Conservation (phyloP, 30 jellyfish, hydroid and myxozoan genomes). For the Hydractinia echinata region DNA sequence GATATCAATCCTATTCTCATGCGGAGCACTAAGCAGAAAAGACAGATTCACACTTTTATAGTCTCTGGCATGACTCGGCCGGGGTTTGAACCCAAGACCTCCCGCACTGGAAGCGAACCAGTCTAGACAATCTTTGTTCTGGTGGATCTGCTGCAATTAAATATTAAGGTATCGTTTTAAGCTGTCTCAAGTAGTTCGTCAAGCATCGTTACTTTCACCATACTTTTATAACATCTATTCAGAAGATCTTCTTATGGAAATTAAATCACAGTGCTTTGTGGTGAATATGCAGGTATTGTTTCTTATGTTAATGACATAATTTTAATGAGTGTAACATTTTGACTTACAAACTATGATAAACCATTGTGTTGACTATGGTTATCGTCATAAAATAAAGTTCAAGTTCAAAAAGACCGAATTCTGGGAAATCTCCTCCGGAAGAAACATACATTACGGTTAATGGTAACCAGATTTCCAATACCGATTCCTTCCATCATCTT, state of each 20-base stretch:
- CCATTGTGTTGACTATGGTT: background rate
- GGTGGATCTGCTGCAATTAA: background rate
- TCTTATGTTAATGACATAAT: background rate
- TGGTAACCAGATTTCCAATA: background rate
- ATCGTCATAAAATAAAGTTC: background rate
- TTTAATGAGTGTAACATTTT: background rate
- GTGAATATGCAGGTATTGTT: background rate
- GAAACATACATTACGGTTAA: background rate
- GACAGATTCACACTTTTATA: too few relatives aligned
- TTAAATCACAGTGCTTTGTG: background rate
- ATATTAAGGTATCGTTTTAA: background rate
- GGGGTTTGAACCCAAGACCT: too few relatives aligned
- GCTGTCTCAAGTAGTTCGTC: slow-evolving; percentile 6
- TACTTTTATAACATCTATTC: background rate
- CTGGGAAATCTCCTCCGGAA: background rate
- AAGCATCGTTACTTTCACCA: slow-evolving; percentile 2
- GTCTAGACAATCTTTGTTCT: too few relatives aligned
- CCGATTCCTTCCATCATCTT: too few relatives aligned
- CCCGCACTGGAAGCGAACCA: too few relatives aligned
- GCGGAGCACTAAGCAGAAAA: too few relatives aligned
- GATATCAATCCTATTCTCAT: too few relatives aligned
- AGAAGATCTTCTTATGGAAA: background rate
- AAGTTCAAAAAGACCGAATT: background rate
- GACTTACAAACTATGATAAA: too few relatives aligned
- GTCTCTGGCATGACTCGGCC: too few relatives aligned